Percentiles rank a stretch among this genome's conserved stretches.
phyloP scores from a whole-genome alignment of 2,113 vertebrate genomes.

The Daboia siamensis region DNA sequence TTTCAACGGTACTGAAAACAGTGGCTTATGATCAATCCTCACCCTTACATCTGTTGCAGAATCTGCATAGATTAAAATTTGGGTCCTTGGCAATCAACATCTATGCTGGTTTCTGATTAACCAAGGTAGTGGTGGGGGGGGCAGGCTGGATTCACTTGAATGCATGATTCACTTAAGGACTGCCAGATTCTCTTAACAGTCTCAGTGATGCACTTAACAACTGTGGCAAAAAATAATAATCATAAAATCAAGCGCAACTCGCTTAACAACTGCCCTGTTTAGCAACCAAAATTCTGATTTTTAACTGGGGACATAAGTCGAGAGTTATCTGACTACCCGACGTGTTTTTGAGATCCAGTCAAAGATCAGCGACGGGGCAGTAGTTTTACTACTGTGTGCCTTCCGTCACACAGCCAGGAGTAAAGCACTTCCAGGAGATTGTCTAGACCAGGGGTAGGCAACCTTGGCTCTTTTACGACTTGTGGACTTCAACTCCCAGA shows the following conservation, averaged over 20 bases:
- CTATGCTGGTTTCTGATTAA: background rate
- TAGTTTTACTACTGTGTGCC: background rate
- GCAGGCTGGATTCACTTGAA: background rate
- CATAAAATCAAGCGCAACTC: background rate
- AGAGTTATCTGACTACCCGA: background rate
- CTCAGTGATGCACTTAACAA: background rate
- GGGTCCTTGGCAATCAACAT: background rate
- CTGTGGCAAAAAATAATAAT: background rate
- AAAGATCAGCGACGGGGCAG: background rate
- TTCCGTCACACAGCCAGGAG: background rate
- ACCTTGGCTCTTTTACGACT: no score
- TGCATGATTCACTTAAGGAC: background rate
- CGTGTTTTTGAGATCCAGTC: background rate
- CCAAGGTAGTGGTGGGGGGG: background rate
- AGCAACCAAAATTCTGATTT: background rate
- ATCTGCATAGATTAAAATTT: background rate
- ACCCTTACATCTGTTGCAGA: background rate
- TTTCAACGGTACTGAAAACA: background rate
- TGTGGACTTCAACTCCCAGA: no score
- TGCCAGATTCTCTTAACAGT: background rate
- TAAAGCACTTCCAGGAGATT: background rate
- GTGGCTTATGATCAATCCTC: background rate
- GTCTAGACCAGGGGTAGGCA: background rate
- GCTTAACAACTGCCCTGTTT: background rate
- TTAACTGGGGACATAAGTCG: background rate